These are phyloP conservation scores for Anniella stebbinsi DNA, from an alignment of 2,797 vertebrate species.

Conservation along the genomic window DNA sequence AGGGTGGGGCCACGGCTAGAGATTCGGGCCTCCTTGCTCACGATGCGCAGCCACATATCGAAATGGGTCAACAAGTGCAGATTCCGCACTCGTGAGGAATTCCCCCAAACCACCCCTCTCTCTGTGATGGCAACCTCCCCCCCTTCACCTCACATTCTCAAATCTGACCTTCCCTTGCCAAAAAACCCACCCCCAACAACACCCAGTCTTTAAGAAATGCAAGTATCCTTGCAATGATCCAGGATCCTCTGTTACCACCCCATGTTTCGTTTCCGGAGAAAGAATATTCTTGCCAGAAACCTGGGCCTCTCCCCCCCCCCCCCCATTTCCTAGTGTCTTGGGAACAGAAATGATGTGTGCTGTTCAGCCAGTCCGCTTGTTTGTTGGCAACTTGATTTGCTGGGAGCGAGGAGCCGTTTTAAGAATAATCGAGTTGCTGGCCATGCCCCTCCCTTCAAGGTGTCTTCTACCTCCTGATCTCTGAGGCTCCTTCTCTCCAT, in stretches of 20 bases:
- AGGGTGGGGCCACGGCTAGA: conserved; percentile 49
- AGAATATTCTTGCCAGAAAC: conserved; percentile 2
- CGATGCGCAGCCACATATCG: background rate
- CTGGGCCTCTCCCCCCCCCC: background rate
- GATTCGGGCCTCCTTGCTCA: background rate
- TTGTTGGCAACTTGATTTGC: background rate
- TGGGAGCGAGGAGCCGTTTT: no score
- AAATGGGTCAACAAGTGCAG: background rate
- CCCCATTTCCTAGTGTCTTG: background rate
- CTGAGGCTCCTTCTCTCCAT: background rate
- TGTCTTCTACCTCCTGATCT: background rate
- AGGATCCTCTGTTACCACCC: conserved; percentile 32
- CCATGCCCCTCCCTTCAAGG: no score
- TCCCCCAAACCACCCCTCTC: background rate
- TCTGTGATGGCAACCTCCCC: conserved; percentile 20
- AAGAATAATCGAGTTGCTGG: background rate
- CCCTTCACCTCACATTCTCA: conserved; percentile 21
- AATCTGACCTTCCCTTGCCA: conserved; percentile 45
- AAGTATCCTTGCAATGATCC: conserved; percentile 50
- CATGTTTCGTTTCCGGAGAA: background rate
- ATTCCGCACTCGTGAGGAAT: background rate
- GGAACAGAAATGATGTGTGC: background rate
- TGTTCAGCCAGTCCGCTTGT: background rate
- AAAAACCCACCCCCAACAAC: background rate
- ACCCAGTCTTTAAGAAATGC: conserved; percentile 18